Evolutionary conservation across 2,797 vertebrate genomes (phyloP), one percentile per base, ranked within the genome.

Genomic region (Hemitrygon akajei): DNA sequence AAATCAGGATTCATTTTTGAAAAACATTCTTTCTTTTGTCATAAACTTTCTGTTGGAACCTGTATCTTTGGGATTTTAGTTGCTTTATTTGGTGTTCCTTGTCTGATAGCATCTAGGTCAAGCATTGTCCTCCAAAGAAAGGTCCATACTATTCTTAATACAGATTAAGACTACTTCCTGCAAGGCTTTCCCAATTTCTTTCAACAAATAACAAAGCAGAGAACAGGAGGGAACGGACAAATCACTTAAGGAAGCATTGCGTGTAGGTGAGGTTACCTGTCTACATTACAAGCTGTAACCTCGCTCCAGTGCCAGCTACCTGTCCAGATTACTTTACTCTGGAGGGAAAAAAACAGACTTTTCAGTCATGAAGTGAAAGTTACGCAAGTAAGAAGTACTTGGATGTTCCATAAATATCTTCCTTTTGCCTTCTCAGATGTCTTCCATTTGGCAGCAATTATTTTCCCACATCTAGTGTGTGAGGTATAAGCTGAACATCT

Each of bases 401-500:
- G 91, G 27, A 37, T 76, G 91, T 20, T 93, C 91, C 56, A 37
- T n/a, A 66, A 60, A 34, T 34, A 66, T 89, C 86, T 14, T 93
- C 71, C 91, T 93, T 75, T 93, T 93, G 91, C 91, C 76, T 93
- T 93, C 40, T 93, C 71, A 93, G 71, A 56, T 75, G 91, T 93
- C 91, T 93, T 47, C 71, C 60, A 69, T 93, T 47, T 76, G 91
- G 40, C 34, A 93, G 71, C 91, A 93, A 93, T 93, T 93, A 93
- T 71, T 75, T 93, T 30, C 91, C 91, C 91, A 93, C 71, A 73
- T 76, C 76, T 47, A 76, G 71, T 16, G 75, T 75, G 91, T 27
- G 47, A 93, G 58, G 73, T 11, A 58, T 93, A 56, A 75, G 40
- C 69, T 69, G n/a, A 25, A 76, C 91, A 93, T 93, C 91, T 71